A percentile compares a stretch with the other conserved stretches of the same genome.
phyloP scores from a whole-genome alignment of 2,888 invertebrate species.

The Tipula lateralis region DNA sequence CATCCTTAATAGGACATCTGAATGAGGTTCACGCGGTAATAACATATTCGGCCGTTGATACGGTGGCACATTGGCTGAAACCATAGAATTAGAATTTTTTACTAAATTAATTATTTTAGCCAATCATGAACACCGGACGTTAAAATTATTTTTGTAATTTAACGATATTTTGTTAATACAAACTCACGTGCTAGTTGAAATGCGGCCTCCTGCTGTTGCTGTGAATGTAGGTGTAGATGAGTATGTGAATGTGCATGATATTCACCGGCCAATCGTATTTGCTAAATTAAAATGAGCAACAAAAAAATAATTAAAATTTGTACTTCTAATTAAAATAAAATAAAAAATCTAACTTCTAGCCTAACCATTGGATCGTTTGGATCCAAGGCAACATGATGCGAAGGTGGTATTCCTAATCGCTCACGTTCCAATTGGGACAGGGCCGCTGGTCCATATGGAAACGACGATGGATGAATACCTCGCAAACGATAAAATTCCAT shows the following conservation, averaged over 20 bases:
- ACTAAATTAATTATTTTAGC: conserved; percentile 28
- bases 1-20: conserved; percentile 50
- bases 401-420: conserved; percentile 72
- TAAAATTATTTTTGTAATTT: conserved; percentile 2
- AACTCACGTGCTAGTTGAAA: conserved; percentile 58
- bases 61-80: conserved; percentile 49
- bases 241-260: conserved; percentile 91
- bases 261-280: conserved; percentile 92
- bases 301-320: background rate
- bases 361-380: conserved; percentile 84
- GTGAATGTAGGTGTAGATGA: conserved; percentile 85
- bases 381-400: conserved; percentile 55
- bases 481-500: conserved; percentile 77
- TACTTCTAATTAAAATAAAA: background rate
- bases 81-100: conserved; percentile 30
- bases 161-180: conserved; percentile 42
- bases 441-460: conserved; percentile 67
- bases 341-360: conserved; percentile 12
- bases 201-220: conserved; percentile 58
- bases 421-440: conserved; percentile 84
- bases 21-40: conserved; percentile 50
- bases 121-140: background rate
- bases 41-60: conserved; percentile 52
- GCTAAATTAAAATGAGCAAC: conserved; percentile 35
- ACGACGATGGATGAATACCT: conserved; percentile 60